Conservation (phyloP, 2,888 invertebrate species). For the Dasypogon diadema region DNA sequence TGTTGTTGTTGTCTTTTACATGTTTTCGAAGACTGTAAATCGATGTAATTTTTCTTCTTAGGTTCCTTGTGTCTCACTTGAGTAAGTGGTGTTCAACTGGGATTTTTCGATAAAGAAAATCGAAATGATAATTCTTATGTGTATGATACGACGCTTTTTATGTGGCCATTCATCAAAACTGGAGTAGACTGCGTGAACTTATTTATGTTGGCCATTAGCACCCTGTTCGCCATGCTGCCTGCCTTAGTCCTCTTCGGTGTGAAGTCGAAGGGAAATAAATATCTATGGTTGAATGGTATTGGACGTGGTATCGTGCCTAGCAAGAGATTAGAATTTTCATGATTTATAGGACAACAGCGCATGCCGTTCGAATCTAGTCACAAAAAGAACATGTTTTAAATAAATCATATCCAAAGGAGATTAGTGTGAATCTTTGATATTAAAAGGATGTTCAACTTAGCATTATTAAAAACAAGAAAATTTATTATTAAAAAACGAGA, state of each 20-base stretch:
- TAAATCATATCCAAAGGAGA: slow-evolving; percentile 21
- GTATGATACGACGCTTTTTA: slow-evolving; percentile 42
- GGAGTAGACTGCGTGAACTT: slow-evolving; percentile 31
- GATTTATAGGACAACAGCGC: slow-evolving; percentile 13
- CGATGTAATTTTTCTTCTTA: slow-evolving; percentile 30
- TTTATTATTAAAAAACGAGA: no score
- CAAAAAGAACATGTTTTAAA: slow-evolving; percentile 32
- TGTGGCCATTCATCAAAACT: slow-evolving; percentile 18
- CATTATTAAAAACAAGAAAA: no score
- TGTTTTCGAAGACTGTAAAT: slow-evolving; percentile 11
- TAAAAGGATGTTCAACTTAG: no score
- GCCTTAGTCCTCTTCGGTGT: background rate
- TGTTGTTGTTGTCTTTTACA: no score
- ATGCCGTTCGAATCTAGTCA: slow-evolving; percentile 18
- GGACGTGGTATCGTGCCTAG: slow-evolving; percentile 23
- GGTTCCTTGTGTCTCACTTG: background rate
- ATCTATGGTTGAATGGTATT: no score
- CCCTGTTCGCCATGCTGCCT: slow-evolving; percentile 28
- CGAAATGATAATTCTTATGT: slow-evolving; percentile 41
- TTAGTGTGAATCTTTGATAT: no score
- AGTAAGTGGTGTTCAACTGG: background rate
- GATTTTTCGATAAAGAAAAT: slow-evolving; percentile 27
- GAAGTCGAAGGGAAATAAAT: background rate
- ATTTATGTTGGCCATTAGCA: slow-evolving; percentile 41
- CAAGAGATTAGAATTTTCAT: slow-evolving; percentile 27